These are phyloP conservation scores for Anticlea derivata DNA, from an alignment of 2,888 invertebrate species.

Conservation along the genomic window DNA sequence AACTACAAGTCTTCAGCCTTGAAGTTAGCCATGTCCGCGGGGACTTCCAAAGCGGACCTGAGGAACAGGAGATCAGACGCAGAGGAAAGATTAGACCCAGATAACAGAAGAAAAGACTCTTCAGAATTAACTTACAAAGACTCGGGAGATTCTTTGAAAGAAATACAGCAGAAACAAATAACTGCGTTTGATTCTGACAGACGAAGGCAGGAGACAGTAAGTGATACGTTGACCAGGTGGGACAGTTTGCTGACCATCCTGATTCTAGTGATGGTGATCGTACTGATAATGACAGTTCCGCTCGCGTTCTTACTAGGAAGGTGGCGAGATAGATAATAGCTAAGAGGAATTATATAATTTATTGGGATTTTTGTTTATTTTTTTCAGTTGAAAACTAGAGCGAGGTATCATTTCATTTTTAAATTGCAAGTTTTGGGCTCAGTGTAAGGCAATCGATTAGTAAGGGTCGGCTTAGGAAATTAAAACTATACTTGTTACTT, in stretches of 20 bases:
- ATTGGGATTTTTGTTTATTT: slow-evolving; percentile 31
- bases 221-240: slow-evolving; percentile 35
- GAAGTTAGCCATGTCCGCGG: slow-evolving; percentile 1
- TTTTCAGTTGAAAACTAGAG: slow-evolving; percentile 11
- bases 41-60: background rate
- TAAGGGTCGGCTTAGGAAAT: no score
- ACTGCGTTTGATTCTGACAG: background rate
- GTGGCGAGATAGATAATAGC: slow-evolving; percentile 27
- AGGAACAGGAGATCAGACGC: background rate
- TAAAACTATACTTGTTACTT: no score
- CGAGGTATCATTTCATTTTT: no score
- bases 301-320: slow-evolving; percentile 40
- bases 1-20: background rate
- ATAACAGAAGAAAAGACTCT: background rate
- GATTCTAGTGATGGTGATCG: slow-evolving; percentile 44
- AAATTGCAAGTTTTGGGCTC: no score
- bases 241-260: slow-evolving; percentile 48
- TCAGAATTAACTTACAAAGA: background rate
- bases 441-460: no score
- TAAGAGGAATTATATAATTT: slow-evolving; percentile 48
- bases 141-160: slow-evolving; percentile 6
- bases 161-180: slow-evolving; percentile 3
- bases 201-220: background rate
- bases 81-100: background rate
- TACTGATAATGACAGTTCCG: slow-evolving; percentile 48